Percentiles rank a stretch among this genome's conserved stretches.
Conservation (phyloP, 1,140 invertebrate species). For the Euschistus heros region DNA sequence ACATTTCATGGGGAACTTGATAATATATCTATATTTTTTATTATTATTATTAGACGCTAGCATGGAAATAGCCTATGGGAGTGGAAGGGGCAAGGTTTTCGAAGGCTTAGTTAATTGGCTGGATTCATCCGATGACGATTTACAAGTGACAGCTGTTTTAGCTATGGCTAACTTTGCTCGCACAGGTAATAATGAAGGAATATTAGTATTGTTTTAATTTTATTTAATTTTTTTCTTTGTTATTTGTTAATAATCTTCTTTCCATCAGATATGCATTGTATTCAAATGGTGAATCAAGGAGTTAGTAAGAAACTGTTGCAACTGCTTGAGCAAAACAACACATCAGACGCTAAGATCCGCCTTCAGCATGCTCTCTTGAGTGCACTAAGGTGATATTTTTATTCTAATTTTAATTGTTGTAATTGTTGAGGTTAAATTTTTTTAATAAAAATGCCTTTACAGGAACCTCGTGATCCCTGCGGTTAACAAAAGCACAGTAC, state of each 20-base stretch:
- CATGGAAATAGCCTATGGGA: constrained; percentile 66
- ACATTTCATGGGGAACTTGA: background rate
- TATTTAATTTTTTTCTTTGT: background rate
- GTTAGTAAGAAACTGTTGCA: constrained; percentile 62
- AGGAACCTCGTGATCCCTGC: constrained; percentile 70
- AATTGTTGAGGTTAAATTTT: background rate
- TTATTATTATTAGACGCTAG: constrained; percentile 57
- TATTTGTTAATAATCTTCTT: constrained; percentile 23
- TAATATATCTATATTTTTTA: background rate
- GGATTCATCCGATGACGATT: constrained; percentile 55
- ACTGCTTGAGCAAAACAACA: constrained; percentile 45
- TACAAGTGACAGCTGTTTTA: constrained; percentile 67
- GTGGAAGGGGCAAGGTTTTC: constrained; percentile 60
- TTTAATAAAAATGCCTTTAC: constrained; percentile 6
- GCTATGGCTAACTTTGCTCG: constrained; percentile 83
- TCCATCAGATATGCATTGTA: constrained; percentile 59
- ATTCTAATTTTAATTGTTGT: background rate
- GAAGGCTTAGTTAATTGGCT: constrained; percentile 64
- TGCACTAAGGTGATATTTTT: constrained; percentile 43
- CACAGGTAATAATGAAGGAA: constrained; percentile 38
- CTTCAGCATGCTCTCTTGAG: constrained; percentile 74
- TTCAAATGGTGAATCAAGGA: constrained; percentile 65
- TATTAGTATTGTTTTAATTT: background rate
- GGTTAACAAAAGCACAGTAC: constrained; percentile 60
- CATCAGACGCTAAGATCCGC: constrained; percentile 50